A percentile compares a stretch with the other conserved stretches of the same genome.
These are phyloP conservation scores for Cirrhinus molitorella DNA, from an alignment of 2,797 vertebrate genomes.

Conservation along the genomic window DNA sequence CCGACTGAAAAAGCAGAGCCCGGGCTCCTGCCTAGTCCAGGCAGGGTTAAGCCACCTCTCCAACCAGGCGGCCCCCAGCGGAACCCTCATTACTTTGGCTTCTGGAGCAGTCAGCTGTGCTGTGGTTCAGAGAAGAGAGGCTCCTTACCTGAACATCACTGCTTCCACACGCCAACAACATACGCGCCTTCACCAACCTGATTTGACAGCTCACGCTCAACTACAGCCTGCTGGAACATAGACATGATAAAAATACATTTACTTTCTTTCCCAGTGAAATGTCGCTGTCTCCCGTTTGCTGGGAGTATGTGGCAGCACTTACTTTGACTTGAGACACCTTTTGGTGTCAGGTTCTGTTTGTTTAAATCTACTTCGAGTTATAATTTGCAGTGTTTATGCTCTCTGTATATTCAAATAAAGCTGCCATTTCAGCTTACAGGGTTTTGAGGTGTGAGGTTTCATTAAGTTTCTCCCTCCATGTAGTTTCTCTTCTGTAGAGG, in stretches of 20 bases:
- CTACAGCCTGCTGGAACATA: not conserved
- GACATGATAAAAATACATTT: slow-evolving; percentile 11
- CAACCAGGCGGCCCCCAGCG: slow-evolving; percentile 78
- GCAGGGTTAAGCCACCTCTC: slow-evolving; percentile 77
- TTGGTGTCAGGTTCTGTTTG: not conserved
- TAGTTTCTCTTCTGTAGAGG: slow-evolving; percentile 16
- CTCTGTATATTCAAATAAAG: slow-evolving; percentile 21
- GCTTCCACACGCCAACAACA: slow-evolving; percentile 49
- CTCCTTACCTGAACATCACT: slow-evolving; percentile 65
- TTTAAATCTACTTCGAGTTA: not conserved
- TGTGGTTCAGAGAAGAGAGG: slow-evolving; percentile 65
- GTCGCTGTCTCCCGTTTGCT: not conserved
- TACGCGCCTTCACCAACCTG: slow-evolving; percentile 63
- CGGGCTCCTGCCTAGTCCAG: slow-evolving; percentile 69
- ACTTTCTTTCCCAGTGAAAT: not conserved
- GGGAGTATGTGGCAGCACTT: slow-evolving; percentile 10
- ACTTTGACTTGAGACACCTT: not conserved
- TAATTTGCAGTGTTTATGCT: slow-evolving; percentile 17
- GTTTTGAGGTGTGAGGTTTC: slow-evolving; percentile 17
- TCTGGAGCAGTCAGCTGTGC: slow-evolving; percentile 69
- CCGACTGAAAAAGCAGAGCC: slow-evolving; percentile 67
- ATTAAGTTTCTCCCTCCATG: slow-evolving; percentile 6
- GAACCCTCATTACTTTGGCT: slow-evolving; percentile 80
- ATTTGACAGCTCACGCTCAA: slow-evolving; percentile 73
- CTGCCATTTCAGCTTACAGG: not conserved